Conservation (phyloP, 1,140 invertebrate genomes). For the Ceratitis capitata region DNA sequence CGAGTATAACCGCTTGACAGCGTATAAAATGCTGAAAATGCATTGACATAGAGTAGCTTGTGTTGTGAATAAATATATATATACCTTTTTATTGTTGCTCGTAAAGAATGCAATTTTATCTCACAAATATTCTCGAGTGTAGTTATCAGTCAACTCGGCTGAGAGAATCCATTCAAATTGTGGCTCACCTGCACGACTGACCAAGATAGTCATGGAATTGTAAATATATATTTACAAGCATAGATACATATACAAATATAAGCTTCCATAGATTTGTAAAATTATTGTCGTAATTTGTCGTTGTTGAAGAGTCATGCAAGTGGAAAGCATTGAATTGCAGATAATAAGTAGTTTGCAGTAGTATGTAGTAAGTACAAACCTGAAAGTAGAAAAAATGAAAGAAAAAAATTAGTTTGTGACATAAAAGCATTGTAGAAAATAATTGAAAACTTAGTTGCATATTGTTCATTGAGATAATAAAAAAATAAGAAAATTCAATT, state of each 20-base stretch:
- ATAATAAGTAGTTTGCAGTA: not conserved
- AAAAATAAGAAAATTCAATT: too few species aligned
- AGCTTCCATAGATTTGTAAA: too few species aligned
- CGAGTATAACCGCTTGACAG: not conserved
- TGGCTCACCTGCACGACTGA: conserved; percentile 4
- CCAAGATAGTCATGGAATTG: not conserved
- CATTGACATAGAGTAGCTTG: not conserved
- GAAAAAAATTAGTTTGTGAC: not conserved
- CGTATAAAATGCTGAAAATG: not conserved
- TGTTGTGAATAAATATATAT: not conserved
- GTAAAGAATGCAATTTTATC: conserved; percentile 1
- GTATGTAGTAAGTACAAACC: not conserved
- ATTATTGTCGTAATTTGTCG: not conserved
- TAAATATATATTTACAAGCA: not conserved
- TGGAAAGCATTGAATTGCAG: not conserved
- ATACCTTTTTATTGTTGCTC: not conserved
- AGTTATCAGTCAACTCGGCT: not conserved
- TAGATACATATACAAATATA: not conserved
- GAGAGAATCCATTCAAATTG: not conserved
- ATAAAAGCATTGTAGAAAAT: not conserved
- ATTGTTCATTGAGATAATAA: not conserved
- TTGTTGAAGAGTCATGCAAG: not conserved
- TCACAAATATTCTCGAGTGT: not conserved
- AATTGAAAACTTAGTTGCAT: not conserved
- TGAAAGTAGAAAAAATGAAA: not conserved